Evolutionary conservation across 2,888 invertebrate species (phyloP).

Genomic region (Microctonus aethiopoides): DNA sequence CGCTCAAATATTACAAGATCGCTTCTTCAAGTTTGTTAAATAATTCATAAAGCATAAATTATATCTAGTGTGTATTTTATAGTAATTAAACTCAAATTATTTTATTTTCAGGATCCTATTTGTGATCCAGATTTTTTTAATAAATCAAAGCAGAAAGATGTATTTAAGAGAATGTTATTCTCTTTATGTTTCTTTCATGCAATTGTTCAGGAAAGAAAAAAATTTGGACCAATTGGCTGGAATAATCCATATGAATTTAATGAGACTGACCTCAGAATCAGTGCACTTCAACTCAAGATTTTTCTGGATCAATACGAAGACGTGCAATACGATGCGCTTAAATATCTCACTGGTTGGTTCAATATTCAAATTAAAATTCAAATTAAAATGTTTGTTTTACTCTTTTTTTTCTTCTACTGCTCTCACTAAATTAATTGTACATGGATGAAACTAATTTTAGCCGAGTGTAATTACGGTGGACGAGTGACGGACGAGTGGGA

Average conservation of each 20-base stretch:
- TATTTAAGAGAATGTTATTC: constrained; percentile 87
- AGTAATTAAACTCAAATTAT: background rate
- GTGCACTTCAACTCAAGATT: constrained; percentile 89
- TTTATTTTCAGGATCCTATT: constrained; percentile 77
- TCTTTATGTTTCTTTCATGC: constrained; percentile 89
- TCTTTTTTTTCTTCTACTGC: too few relatives aligned
- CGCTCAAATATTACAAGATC: constrained; percentile 86
- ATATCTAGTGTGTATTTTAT: too few relatives aligned
- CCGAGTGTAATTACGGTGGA: constrained; percentile 91
- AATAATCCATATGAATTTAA: constrained; percentile 94
- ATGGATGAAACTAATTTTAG: constrained; percentile 83
- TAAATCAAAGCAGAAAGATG: constrained; percentile 77
- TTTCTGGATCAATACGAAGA: constrained; percentile 86
- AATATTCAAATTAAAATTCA: background rate
- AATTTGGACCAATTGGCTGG: constrained; percentile 92
- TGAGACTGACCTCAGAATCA: constrained; percentile 92
- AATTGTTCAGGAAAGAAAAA: constrained; percentile 85
- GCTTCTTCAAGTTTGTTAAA: constrained; percentile 71
- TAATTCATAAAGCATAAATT: background rate
- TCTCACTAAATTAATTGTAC: constrained; percentile 66
- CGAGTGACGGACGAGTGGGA: constrained; percentile 92
- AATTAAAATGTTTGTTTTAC: background rate
- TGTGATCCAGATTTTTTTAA: constrained; percentile 90
- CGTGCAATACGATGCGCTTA: constrained; percentile 86
- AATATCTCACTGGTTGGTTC: constrained; percentile 78